These are phyloP conservation scores for Crocodylus rhombifer DNA, from an alignment of 2,797 vertebrate species.

Conservation along the genomic window DNA sequence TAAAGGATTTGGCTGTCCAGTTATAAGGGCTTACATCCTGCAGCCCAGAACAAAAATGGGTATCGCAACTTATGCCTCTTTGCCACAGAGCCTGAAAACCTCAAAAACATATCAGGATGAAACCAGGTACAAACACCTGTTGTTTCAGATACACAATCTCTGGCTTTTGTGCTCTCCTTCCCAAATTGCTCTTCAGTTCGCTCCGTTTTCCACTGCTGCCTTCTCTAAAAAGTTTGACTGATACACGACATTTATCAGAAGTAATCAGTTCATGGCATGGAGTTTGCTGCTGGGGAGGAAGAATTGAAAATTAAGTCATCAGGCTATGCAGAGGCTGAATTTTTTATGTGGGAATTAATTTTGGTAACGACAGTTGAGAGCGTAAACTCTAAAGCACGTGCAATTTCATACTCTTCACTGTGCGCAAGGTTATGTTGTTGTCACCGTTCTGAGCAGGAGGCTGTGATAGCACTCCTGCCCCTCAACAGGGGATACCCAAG, in stretches of 20 bases:
- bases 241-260: not conserved
- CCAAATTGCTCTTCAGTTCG: slow-evolving; percentile 5
- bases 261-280: not conserved
- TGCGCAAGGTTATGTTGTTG: rapidly evolving
- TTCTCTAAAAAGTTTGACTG: not conserved
- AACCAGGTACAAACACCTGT: not conserved
- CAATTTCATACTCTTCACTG: not conserved
- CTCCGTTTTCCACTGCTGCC: not conserved
- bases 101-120: not conserved
- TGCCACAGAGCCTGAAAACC: not conserved
- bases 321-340: not conserved
- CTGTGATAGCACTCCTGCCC: not conserved
- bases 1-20: not conserved
- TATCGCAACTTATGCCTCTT: not conserved
- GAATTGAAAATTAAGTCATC: not conserved
- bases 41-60: not conserved
- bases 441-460: not conserved
- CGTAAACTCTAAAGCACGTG: not conserved
- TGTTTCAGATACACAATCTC: not conserved
- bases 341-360: rapidly evolving
- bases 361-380: not conserved
- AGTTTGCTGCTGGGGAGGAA: not conserved
- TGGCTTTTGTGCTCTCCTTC: not conserved
- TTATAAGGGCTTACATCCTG: not conserved
- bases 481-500: not conserved